Base-by-base conservation (phyloP, 2,888 invertebrate genomes). In the Anagyrus pseudococci region DNA sequence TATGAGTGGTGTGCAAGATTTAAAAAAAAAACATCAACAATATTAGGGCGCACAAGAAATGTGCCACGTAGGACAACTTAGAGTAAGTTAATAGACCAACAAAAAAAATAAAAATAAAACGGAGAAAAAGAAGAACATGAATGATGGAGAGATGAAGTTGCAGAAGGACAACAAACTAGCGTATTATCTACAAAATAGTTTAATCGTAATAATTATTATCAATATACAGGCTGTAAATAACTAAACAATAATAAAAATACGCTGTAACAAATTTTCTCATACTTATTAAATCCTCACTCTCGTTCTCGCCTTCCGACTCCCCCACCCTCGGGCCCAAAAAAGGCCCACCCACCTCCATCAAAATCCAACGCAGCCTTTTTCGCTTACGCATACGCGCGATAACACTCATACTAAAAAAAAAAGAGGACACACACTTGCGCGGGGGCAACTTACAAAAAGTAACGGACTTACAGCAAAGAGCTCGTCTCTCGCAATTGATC, bases 181-280 rank as follows among this genome's bases (percentile, higher is more conserved):
- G 70, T 20, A 73, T 74, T 81, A 81, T 81, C 81, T 81, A 81
- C 79, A 81, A 80, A 80, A 80, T 80, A 80, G 74, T 78, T 78
- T 80, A 80, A 80, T 79, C 73, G 72, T 79, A 79, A 76, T 77
- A 77, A 75, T 77, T 75, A 76, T 78, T 77, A 67, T 64, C 53
- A 67, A 78, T 79, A 81, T 80, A 80, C 80, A 81, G 75, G 76
- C 76, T 79, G 80, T 79, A 80, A 80, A 80, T 81, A 78, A 79
- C 74, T 78, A 78, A 80, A 78, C 74, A 77, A 78, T 79, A 78
- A 79, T 79, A 79, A 79, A n/a, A 78, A 78, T 77, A 78, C 77
- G 77, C 75, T 78, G 75, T 77, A 78, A 79, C 77, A 79, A 79
- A 72, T 74, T n/a, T 74, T 69, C 72, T 73, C 70, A 68, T 60